These are phyloP conservation scores for Andrena flavipes DNA, from an alignment of 2,888 invertebrate species.

Conservation along the genomic window DNA sequence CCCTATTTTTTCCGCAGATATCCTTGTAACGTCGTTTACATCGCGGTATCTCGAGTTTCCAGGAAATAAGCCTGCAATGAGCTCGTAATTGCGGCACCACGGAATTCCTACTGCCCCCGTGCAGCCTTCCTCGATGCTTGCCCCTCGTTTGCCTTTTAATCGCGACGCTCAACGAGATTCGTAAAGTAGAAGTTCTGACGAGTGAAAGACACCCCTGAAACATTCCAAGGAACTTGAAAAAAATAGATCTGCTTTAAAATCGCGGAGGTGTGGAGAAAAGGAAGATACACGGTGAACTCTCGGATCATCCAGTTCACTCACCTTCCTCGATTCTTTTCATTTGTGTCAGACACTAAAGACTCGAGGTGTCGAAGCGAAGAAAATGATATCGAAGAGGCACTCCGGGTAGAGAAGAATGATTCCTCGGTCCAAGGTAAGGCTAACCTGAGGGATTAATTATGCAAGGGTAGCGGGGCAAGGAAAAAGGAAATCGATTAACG, in stretches of 20 bases:
- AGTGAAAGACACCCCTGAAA: background rate
- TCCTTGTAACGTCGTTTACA: constrained; percentile 20
- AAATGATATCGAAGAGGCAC: too few relatives aligned
- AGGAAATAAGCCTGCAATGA: constrained; percentile 4
- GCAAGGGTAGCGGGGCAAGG: background rate
- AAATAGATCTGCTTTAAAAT: too few relatives aligned
- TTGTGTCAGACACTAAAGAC: too few relatives aligned
- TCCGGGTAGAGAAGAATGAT: too few relatives aligned
- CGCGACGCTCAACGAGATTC: constrained; percentile 30
- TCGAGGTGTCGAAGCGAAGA: too few relatives aligned
- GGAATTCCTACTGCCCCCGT: background rate
- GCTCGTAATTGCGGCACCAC: constrained; percentile 29
- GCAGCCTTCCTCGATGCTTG: background rate
- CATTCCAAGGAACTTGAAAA: too few relatives aligned
- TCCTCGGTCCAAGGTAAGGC: too few relatives aligned
- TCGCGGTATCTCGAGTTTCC: constrained; percentile 27
- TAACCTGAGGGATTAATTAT: constrained; percentile 14
- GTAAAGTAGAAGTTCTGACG: background rate
- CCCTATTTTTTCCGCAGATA: constrained; percentile 15
- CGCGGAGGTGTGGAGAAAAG: too few relatives aligned
- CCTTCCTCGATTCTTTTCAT: too few relatives aligned
- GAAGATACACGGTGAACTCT: too few relatives aligned
- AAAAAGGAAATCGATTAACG: constrained; percentile 42
- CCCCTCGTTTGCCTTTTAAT: constrained; percentile 22
- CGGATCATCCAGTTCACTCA: too few relatives aligned